Evolutionary conservation across 2,797 vertebrate genomes (phyloP), one percentile per base, ranked within the genome.

Genomic region (Steatocranus sp.): DNA sequence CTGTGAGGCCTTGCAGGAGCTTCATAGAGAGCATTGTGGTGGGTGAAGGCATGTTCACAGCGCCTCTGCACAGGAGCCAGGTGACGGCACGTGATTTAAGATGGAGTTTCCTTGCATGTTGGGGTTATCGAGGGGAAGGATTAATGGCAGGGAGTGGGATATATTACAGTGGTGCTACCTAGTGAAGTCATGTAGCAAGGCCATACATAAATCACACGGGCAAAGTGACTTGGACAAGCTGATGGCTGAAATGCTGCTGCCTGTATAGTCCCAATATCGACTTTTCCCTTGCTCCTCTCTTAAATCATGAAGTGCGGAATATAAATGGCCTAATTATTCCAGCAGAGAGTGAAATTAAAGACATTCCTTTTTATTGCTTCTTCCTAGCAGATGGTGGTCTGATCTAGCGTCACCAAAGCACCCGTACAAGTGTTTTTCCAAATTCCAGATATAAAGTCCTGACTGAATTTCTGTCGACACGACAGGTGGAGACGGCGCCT

Each of bases 241-340:
- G 88, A 94, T 88, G 90, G 93, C 89, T 93, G 93, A 92, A 94
- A 94, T 88, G 94, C 93, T 81, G 88, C 94, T 87, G 91, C 93
- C 90, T 81, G 90, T 93, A 93, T 92, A 93, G 95, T 91, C 81
- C 82, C 90, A 86, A 91, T 95, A 96, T 96, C 89, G 93, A 96
- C 93, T 84, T 90, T 82, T 84, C 83, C 81, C 75, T 54, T 32
- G 87, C 87, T 87, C 82, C 83, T 82, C 93, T 92, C 91, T 85
- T 95, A 96, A 95, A 96, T 95, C 96, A 95, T 84, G 48, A 91
- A 90, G 84, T 90, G 87, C 46, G 32, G 95, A 96, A 96, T 96
- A 95, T 93, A 96, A 95, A 96, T 94, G 91, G 92, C 92, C 93
- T 94, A 94, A 96, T 96, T 95, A 95, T 93, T 95, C 80, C 83